These are phyloP conservation scores for Petrocephalus sullivani DNA, from an alignment of 2,797 vertebrate genomes.

Conservation along the genomic window DNA sequence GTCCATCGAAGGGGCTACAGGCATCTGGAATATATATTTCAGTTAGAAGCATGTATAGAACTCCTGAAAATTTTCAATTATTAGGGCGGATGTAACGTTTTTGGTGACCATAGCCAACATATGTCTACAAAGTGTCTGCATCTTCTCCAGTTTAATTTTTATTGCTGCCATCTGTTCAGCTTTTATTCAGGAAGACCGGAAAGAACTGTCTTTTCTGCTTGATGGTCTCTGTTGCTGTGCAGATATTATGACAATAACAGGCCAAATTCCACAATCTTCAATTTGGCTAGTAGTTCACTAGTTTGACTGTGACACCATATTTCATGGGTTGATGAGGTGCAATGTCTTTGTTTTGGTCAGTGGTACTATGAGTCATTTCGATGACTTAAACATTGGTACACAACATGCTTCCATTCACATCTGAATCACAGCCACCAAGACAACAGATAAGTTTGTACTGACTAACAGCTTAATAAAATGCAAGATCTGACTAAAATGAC, in stretches of 20 bases:
- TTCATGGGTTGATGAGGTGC: slow-evolving; percentile 10
- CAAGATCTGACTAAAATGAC: background rate
- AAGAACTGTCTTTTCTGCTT: slow-evolving; percentile 14
- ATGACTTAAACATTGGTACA: slow-evolving; percentile 27
- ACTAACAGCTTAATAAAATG: slow-evolving; percentile 1
- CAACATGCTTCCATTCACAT: background rate
- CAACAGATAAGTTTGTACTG: background rate
- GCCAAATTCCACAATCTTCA: background rate
- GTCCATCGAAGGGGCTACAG: slow-evolving; percentile 29
- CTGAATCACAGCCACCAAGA: background rate
- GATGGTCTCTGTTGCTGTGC: background rate
- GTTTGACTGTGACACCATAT: background rate
- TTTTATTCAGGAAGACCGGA: slow-evolving; percentile 15
- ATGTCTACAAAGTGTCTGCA: slow-evolving; percentile 30
- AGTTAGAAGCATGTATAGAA: slow-evolving; percentile 38
- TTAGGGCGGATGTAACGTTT: slow-evolving; percentile 38
- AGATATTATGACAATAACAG: slow-evolving; percentile 14
- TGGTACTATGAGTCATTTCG: slow-evolving; percentile 19
- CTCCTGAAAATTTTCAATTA: slow-evolving; percentile 34
- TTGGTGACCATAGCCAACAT: slow-evolving; percentile 32
- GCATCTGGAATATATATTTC: slow-evolving; percentile 37
- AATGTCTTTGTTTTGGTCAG: background rate
- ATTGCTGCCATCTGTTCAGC: slow-evolving; percentile 32
- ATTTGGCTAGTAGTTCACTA: background rate
- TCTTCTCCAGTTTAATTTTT: slow-evolving; percentile 23